These are phyloP conservation scores for Phyllopteryx taeniolatus DNA, from an alignment of 2,113 vertebrate species.

Conservation along the genomic window DNA sequence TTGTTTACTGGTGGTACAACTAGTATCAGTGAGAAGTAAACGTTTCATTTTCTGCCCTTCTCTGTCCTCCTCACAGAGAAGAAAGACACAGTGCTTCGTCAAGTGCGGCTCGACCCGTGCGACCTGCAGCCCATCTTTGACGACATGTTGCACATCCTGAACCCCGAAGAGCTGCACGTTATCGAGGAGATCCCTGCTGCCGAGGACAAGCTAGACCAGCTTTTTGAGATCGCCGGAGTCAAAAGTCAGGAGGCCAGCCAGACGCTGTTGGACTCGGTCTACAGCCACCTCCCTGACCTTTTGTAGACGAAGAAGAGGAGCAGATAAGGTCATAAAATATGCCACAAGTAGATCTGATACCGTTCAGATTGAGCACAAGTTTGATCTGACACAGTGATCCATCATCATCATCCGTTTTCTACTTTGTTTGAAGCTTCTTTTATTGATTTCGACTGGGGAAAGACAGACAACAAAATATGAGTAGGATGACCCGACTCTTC, in stretches of 20 bases:
- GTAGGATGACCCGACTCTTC: neutral
- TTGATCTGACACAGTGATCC: slow-evolving; percentile 7
- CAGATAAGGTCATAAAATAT: neutral
- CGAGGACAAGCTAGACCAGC: slow-evolving; percentile 90
- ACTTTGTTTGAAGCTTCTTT: slow-evolving; percentile 7
- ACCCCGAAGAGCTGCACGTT: slow-evolving; percentile 87
- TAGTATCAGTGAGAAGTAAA: neutral
- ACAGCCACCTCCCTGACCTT: slow-evolving; percentile 93
- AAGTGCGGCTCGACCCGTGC: slow-evolving; percentile 93
- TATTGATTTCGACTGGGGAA: neutral
- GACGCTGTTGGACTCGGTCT: slow-evolving; percentile 95
- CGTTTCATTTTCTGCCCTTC: neutral
- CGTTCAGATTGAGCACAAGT: slow-evolving; percentile 3
- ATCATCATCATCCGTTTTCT: slow-evolving; percentile 4
- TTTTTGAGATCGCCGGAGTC: slow-evolving; percentile 93
- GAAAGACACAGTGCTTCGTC: slow-evolving; percentile 95
- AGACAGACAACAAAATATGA: too few species aligned
- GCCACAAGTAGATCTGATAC: neutral
- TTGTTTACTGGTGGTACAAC: neutral
- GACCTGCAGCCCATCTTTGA: slow-evolving; percentile 98
- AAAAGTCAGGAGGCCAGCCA: slow-evolving; percentile 99
- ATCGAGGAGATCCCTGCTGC: slow-evolving; percentile 90
- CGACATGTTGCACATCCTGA: slow-evolving; percentile 95
- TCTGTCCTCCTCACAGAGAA: slow-evolving; percentile 78
- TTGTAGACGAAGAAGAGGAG: slow-evolving; percentile 66